phyloP scores from a whole-genome alignment of 2,888 invertebrate species.

The Lasioglossum villosulum region DNA sequence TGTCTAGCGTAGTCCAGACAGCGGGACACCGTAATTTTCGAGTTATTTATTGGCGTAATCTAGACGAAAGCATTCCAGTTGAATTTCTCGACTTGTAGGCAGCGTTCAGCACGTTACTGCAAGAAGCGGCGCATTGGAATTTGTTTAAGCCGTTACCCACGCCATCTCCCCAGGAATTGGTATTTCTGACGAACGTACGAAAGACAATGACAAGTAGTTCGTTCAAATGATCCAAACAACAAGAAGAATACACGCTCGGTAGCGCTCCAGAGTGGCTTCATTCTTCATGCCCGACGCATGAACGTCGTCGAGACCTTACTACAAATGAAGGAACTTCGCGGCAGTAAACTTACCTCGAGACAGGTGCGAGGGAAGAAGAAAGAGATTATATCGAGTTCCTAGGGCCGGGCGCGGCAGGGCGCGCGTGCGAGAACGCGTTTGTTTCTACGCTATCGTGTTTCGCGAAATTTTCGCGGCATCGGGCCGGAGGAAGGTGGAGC shows the following conservation, averaged over 20 bases:
- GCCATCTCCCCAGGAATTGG: neutral
- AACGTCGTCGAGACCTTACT: constrained; percentile 16
- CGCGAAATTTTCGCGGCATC: constrained; percentile 57
- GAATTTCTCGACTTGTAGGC: too few species aligned
- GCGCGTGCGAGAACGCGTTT: constrained; percentile 44
- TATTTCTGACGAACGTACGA: neutral
- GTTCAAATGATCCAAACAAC: neutral
- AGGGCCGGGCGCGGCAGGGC: neutral
- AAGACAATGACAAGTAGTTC: neutral
- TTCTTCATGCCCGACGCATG: constrained; percentile 8
- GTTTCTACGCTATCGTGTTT: constrained; percentile 67
- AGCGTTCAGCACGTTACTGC: too few species aligned
- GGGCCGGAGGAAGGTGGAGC: neutral
- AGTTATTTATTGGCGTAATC: too few species aligned
- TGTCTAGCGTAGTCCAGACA: too few species aligned
- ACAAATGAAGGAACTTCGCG: constrained; percentile 44
- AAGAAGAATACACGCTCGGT: neutral
- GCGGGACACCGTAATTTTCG: too few species aligned
- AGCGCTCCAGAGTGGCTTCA: neutral
- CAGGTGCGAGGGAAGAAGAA: constrained; percentile 21
- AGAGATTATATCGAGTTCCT: constrained; percentile 53
- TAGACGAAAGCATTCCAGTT: too few species aligned
- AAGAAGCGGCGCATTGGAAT: neutral
- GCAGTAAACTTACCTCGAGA: constrained; percentile 27
- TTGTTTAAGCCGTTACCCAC: neutral